Percentiles rank a stretch among this genome's conserved stretches.
These are phyloP conservation scores for Caranx melampygus DNA, from an alignment of 2,113 vertebrate genomes.

Conservation along the genomic window DNA sequence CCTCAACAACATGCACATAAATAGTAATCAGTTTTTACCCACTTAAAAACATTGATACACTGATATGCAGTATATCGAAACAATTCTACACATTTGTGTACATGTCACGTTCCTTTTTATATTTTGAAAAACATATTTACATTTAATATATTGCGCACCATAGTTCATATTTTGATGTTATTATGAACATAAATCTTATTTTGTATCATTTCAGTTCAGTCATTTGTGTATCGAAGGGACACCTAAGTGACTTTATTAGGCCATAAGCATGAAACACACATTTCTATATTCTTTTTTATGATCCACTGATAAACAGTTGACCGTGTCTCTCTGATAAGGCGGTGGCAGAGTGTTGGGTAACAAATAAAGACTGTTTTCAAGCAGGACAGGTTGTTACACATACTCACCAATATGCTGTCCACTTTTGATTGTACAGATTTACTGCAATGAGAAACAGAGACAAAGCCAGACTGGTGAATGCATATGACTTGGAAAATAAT, in stretches of 20 bases:
- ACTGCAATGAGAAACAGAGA: slow-evolving; percentile 82
- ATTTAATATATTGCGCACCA: not conserved
- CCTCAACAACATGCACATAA: slow-evolving; percentile 15
- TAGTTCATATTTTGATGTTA: not conserved
- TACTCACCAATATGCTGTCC: slow-evolving; percentile 99
- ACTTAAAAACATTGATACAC: not conserved
- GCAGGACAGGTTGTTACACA: not conserved
- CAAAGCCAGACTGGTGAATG: slow-evolving; percentile 17
- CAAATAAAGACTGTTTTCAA: not conserved
- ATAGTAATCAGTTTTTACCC: not conserved
- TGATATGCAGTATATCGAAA: not conserved
- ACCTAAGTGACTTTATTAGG: not conserved
- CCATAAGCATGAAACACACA: not conserved
- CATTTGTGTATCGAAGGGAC: not conserved
- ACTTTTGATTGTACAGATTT: slow-evolving; percentile 99
- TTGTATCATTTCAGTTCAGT: not conserved
- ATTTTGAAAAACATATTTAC: not conserved
- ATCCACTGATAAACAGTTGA: not conserved
- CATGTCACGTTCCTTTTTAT: not conserved
- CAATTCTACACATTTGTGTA: not conserved
- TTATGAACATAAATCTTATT: not conserved
- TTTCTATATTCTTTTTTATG: not conserved
- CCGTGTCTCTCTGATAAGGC: not conserved
- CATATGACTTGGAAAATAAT: not conserved
- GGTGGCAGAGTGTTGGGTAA: not conserved